Conservation (phyloP, 2,888 invertebrate species). For the Cheilosia variabilis region DNA sequence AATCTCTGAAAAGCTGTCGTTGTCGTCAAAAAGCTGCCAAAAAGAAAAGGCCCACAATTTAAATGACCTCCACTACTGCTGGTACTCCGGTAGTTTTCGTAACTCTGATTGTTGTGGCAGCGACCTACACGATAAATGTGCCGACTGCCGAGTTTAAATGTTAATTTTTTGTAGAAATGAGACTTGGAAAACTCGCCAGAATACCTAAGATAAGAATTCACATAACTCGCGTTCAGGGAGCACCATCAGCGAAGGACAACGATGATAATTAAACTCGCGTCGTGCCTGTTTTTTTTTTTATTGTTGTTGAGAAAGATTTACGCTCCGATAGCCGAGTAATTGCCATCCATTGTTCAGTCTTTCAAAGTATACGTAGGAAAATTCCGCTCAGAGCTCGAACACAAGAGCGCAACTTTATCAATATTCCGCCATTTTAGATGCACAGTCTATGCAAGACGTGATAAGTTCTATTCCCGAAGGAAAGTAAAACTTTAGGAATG, state of each 20-base stretch:
- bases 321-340: conserved; percentile 43
- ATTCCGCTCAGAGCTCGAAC: conserved; percentile 19
- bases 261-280: conserved; percentile 14
- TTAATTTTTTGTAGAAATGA: neutral
- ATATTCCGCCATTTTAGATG: conserved; percentile 29
- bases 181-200: neutral
- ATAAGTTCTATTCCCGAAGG: conserved; percentile 1
- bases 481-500: neutral
- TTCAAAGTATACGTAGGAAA: neutral
- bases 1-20: too few species aligned
- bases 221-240: conserved; percentile 17
- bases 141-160: neutral
- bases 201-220: conserved; percentile 16
- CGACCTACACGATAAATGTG: neutral
- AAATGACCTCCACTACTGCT: neutral
- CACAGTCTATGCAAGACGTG: conserved; percentile 9
- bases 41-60: neutral
- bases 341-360: conserved; percentile 34
- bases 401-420: conserved; percentile 50
- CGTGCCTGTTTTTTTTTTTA: conserved; percentile 4
- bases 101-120: neutral
- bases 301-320: conserved; percentile 45
- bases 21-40: too few species aligned
- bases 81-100: neutral
- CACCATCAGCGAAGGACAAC: conserved; percentile 1